These are phyloP conservation scores for Philopedon plagiatum DNA, from an alignment of 2,888 invertebrate genomes.

Conservation along the genomic window DNA sequence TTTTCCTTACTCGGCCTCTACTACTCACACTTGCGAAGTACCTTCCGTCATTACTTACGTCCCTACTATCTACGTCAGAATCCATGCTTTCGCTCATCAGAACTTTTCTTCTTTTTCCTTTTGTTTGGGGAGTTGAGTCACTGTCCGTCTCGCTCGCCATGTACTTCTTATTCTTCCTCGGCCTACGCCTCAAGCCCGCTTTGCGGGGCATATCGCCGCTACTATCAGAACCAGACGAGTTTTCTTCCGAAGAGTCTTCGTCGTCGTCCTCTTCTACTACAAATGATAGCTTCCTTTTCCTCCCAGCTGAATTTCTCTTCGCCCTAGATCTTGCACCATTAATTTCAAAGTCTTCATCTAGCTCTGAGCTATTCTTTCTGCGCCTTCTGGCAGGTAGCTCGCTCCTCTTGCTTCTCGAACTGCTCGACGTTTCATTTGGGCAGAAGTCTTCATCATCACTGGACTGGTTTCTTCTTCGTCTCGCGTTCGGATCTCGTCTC, in stretches of 20 bases:
- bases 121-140: slow-evolving; percentile 50
- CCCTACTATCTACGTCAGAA: slow-evolving; percentile 40
- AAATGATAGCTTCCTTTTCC: slow-evolving; percentile 44
- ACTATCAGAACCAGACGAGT: slow-evolving; percentile 32
- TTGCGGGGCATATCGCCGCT: slow-evolving; percentile 42
- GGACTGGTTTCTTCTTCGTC: background rate
- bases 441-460: slow-evolving; percentile 38
- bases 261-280: slow-evolving; percentile 57
- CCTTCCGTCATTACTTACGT: slow-evolving; percentile 47
- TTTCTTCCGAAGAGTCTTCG: slow-evolving; percentile 55
- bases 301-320: slow-evolving; percentile 53
- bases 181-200: slow-evolving; percentile 49
- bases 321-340: slow-evolving; percentile 54
- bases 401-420: slow-evolving; percentile 19
- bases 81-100: slow-evolving; percentile 55
- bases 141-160: slow-evolving; percentile 57
- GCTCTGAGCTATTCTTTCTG: slow-evolving; percentile 37
- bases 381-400: background rate
- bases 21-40: slow-evolving; percentile 76
- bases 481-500: background rate
- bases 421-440: slow-evolving; percentile 26
- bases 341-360: slow-evolving; percentile 51
- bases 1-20: slow-evolving; percentile 86
- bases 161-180: slow-evolving; percentile 54
- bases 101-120: slow-evolving; percentile 61